Evolutionary conservation across 37 sponge, comb jelly and placozoan genomes (phyloP).

Genomic region (Halichondria panicea): DNA sequence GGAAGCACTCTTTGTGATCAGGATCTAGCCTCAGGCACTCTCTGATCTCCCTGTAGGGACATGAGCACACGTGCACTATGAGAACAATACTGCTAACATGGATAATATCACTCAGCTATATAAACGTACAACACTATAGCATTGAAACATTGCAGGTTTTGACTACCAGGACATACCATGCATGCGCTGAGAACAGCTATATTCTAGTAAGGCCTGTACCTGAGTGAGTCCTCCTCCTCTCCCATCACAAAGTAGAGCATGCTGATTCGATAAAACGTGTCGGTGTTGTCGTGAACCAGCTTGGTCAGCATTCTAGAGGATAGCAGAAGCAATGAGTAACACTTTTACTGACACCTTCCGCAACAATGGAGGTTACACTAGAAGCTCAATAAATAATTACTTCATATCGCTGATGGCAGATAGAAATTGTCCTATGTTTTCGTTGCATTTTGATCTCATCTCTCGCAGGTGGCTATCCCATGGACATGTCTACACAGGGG

Average conservation of each 20-base stretch:
- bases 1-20: conserved; percentile 85
- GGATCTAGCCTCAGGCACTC: conserved; percentile 97
- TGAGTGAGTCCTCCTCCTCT: conserved; percentile 90
- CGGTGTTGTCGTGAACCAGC: conserved; percentile 90
- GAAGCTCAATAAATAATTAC: conserved; percentile 20
- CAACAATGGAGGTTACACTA: too few species aligned
- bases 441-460: conserved; percentile 77
- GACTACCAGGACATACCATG: too few species aligned
- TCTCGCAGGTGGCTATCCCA: conserved; percentile 78
- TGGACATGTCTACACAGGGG: conserved; percentile 58
- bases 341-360: background rate
- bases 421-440: conserved; percentile 52
- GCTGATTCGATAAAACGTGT: conserved; percentile 75
- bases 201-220: conserved; percentile 50
- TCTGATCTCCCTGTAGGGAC: conserved; percentile 76
- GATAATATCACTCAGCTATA: background rate
- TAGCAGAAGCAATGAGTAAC: background rate
- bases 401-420: conserved; percentile 89
- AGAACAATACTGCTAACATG: background rate
- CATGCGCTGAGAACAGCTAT: background rate
- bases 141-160: too few species aligned
- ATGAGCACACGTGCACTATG: too few species aligned
- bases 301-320: conserved; percentile 77
- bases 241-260: conserved; percentile 82
- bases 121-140: background rate